Conservation (phyloP, 2,113 vertebrate genomes). For the Lethenteron reissneri region DNA sequence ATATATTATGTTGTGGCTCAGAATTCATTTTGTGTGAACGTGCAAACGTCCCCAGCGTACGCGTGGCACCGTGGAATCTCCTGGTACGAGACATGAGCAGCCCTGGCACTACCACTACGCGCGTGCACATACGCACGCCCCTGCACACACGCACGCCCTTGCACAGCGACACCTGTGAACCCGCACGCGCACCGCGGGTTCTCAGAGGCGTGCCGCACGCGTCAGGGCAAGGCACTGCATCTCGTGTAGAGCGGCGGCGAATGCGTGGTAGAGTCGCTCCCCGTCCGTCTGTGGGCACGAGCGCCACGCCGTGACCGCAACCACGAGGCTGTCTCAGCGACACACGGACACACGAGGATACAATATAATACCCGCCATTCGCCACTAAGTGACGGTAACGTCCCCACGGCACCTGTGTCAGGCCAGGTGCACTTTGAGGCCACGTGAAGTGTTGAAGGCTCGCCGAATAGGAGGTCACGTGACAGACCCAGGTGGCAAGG, state of each 20-base stretch:
- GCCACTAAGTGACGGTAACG: neutral
- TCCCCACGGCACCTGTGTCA: neutral
- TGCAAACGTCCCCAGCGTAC: no score
- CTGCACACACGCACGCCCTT: no score
- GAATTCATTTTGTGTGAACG: no score
- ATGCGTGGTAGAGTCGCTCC: conserved; percentile 29
- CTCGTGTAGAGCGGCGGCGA: conserved; percentile 36
- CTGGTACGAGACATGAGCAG: no score
- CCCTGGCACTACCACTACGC: no score
- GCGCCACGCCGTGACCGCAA: conserved; percentile 44
- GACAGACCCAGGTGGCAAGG: neutral
- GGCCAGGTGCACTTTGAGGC: neutral
- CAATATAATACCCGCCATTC: neutral
- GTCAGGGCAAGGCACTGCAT: conserved; percentile 29
- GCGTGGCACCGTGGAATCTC: no score
- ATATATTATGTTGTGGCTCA: no score
- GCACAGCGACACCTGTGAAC: no score
- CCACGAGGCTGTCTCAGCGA: conserved; percentile 30
- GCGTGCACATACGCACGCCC: no score
- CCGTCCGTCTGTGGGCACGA: conserved; percentile 54
- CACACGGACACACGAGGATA: neutral
- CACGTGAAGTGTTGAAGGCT: neutral
- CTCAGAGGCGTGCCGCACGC: no score
- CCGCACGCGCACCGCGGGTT: no score
- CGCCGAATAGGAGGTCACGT: neutral